Conservation (phyloP, 2,797 vertebrate species). For the Danio tinwini region DNA sequence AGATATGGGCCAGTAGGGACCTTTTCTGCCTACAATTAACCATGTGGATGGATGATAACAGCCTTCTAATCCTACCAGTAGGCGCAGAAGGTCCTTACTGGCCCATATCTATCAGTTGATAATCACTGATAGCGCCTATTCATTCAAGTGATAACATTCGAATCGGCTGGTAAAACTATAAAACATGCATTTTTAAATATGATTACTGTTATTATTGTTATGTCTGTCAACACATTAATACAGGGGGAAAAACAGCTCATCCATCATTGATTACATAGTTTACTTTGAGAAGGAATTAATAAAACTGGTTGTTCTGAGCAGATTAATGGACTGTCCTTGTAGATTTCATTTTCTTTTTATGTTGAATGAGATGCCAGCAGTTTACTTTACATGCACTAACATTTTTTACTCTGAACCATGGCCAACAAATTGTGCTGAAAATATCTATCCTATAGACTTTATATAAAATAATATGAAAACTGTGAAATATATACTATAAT, state of each 20-base stretch:
- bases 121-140: too few relatives aligned
- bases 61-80: too few relatives aligned
- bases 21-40: too few relatives aligned
- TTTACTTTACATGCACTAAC: neutral
- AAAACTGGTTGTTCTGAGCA: neutral
- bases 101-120: too few relatives aligned
- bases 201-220: too few relatives aligned
- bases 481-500: neutral
- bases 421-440: neutral
- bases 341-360: conserved; percentile 4
- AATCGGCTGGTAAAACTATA: too few relatives aligned
- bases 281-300: neutral
- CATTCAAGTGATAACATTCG: too few relatives aligned
- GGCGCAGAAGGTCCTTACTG: too few relatives aligned
- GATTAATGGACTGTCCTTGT: neutral
- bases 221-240: too few relatives aligned
- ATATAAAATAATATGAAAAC: neutral
- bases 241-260: neutral
- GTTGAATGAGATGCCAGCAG: neutral
- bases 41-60: too few relatives aligned
- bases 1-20: too few relatives aligned
- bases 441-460: neutral
- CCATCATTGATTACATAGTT: neutral
- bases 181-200: too few relatives aligned
- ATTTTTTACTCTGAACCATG: neutral